A percentile compares a stretch with the other conserved stretches of the same genome.
Evolutionary conservation across 2,113 vertebrate species (phyloP).

Genomic region (Chiloscyllium plagiosum): DNA sequence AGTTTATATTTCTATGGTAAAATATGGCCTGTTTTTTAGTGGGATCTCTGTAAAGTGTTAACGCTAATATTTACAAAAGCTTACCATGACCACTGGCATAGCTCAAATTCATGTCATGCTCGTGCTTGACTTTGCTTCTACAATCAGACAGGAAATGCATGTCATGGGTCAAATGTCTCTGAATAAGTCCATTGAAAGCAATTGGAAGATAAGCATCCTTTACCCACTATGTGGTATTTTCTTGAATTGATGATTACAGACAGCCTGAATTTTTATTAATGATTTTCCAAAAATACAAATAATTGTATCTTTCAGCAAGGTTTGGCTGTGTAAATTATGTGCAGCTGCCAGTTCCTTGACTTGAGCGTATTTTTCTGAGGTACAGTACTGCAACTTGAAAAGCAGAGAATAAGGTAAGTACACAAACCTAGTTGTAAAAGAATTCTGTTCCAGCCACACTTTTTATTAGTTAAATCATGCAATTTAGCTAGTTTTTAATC

Average conservation of each 20-base stretch:
- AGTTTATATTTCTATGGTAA: background rate
- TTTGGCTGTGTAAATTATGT: background rate
- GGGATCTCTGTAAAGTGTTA: background rate
- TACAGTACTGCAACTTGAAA: slow-evolving; percentile 20
- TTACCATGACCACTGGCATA: background rate
- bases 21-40: background rate
- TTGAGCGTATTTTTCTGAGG: background rate
- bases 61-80: background rate
- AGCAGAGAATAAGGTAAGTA: background rate
- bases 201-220: slow-evolving; percentile 48
- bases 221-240: slow-evolving; percentile 49
- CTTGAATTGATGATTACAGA: slow-evolving; percentile 38
- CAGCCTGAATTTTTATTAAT: slow-evolving; percentile 36
- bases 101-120: background rate
- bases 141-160: slow-evolving; percentile 39
- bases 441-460: background rate
- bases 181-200: slow-evolving; percentile 52
- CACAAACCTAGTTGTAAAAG: background rate
- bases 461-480: background rate
- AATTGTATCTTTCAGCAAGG: background rate
- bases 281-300: background rate
- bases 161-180: slow-evolving; percentile 40
- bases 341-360: background rate
- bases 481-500: slow-evolving; percentile 4
- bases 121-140: slow-evolving; percentile 29